Base-by-base conservation (phyloP, 2,797 vertebrate species). In the Alosa sapidissima region DNA sequence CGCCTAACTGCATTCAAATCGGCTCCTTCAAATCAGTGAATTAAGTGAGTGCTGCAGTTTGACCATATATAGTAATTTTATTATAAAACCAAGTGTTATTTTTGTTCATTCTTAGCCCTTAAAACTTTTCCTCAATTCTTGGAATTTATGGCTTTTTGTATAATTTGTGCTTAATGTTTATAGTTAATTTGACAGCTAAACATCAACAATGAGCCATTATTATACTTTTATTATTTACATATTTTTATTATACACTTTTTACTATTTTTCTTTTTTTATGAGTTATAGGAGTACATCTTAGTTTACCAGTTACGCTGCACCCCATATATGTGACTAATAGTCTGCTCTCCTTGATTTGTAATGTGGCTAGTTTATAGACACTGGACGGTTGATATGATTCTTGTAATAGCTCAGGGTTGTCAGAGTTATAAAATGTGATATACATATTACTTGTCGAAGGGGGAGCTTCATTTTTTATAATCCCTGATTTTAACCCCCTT, bases 381-480 rank as follows among this genome's bases (percentile, higher is more conserved):
- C 72, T 78, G 47, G 72, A 45, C 72, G 41, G 36, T 47, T 78
- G 72, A 78, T 78, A 11, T 78, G 72, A 45, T 45, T 33, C 68
- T 41, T 75, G 33, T 45, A 75, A 78, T 78, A 78, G 72, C 36
- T 21, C 21, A 8, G 41, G 72, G 72, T 78, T 78, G 36, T 78
- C 36, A 21, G 41, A 47, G 72, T 9, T 78, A 19, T 47, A 78
- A 78, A 78, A 78, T 47, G 41, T 78, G 72, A 78, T 78, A 19
- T 78, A 47, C 36, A 78, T 41, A 78, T 45, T 45, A 21, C 36
- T 19, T 45, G 72, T 78, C 41, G 45, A 45, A 75, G 68, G 19
- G 33, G 36, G 72, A n/a, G 21, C 36, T 78, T 78, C 41, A 36
- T 75, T 78, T 78, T 45, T 78, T 75, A 75, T 75, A 41, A 75